phyloP scores from a whole-genome alignment of 2,113 vertebrate genomes.

The Atherinomorus stipes region DNA sequence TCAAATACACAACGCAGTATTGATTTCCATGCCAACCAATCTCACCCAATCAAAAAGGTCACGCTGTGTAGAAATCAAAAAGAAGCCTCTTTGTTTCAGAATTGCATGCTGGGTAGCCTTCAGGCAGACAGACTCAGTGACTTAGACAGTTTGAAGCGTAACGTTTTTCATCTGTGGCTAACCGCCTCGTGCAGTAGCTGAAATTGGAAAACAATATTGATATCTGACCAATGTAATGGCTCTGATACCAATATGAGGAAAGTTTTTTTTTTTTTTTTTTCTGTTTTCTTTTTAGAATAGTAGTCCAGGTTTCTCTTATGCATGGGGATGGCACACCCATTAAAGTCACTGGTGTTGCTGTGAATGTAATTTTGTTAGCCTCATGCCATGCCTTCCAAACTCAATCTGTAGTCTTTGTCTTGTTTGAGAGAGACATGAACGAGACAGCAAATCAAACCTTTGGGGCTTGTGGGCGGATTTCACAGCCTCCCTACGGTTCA shows the following conservation, averaged over 20 bases:
- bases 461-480: conserved; percentile 52
- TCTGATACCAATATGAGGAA: conserved; percentile 52
- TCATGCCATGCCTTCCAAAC: conserved; percentile 41
- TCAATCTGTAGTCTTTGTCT: conserved; percentile 51
- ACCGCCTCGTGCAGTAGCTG: conserved; percentile 67
- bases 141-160: conserved; percentile 77
- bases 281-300: conserved; percentile 46
- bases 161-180: conserved; percentile 77
- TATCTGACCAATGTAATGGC: conserved; percentile 75
- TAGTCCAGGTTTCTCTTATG: conserved; percentile 31
- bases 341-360: conserved; percentile 33
- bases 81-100: conserved; percentile 81
- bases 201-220: conserved; percentile 79
- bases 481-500: conserved; percentile 49
- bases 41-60: conserved; percentile 85
- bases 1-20: conserved; percentile 80
- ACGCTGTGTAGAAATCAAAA: conserved; percentile 82
- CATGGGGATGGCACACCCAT: conserved; percentile 32
- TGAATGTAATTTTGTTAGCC: conserved; percentile 43
- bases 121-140: conserved; percentile 71
- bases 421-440: conserved; percentile 49
- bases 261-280: conserved; percentile 47
- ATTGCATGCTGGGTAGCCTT: conserved; percentile 81
- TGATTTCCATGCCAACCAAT: conserved; percentile 86
- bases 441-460: conserved; percentile 54